These are phyloP conservation scores for Amiota mariae DNA, from an alignment of 2,888 invertebrate species.

Conservation along the genomic window DNA sequence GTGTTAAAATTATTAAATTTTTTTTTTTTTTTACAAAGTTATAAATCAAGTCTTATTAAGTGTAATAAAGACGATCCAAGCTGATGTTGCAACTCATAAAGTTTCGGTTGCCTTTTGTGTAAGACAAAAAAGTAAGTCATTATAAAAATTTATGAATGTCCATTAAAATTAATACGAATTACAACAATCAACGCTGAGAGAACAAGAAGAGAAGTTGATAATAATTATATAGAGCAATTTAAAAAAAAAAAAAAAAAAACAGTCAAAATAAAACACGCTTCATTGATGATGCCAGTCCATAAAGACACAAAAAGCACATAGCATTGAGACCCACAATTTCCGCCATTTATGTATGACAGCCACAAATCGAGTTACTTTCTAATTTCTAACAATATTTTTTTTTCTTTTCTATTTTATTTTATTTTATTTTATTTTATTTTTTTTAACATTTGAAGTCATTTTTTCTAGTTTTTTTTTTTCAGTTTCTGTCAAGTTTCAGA, in stretches of 20 bases:
- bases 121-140: slow-evolving; percentile 59
- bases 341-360: slow-evolving; percentile 69
- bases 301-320: slow-evolving; percentile 29
- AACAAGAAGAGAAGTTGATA: not conserved
- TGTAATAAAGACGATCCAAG: slow-evolving; percentile 55
- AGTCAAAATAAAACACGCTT: slow-evolving; percentile 56
- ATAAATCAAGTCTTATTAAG: slow-evolving; percentile 68
- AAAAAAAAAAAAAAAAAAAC: slow-evolving; percentile 40
- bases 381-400: slow-evolving; percentile 63
- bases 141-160: slow-evolving; percentile 37
- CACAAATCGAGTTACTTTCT: slow-evolving; percentile 68
- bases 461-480: slow-evolving; percentile 17
- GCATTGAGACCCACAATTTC: slow-evolving; percentile 64
- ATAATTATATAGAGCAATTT: slow-evolving; percentile 54
- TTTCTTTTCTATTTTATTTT: slow-evolving; percentile 37
- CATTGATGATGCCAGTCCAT: slow-evolving; percentile 49
- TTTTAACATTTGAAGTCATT: slow-evolving; percentile 4
- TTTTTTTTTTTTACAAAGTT: slow-evolving; percentile 38
- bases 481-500: slow-evolving; percentile 30
- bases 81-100: not conserved
- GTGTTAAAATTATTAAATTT: not conserved
- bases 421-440: too few relatives aligned
- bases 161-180: slow-evolving; percentile 26
- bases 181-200: slow-evolving; percentile 39
- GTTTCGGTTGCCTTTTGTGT: slow-evolving; percentile 23